These are phyloP conservation scores for Enteromius fasciolatus DNA, from an alignment of 2,797 vertebrate genomes.

Conservation along the genomic window DNA sequence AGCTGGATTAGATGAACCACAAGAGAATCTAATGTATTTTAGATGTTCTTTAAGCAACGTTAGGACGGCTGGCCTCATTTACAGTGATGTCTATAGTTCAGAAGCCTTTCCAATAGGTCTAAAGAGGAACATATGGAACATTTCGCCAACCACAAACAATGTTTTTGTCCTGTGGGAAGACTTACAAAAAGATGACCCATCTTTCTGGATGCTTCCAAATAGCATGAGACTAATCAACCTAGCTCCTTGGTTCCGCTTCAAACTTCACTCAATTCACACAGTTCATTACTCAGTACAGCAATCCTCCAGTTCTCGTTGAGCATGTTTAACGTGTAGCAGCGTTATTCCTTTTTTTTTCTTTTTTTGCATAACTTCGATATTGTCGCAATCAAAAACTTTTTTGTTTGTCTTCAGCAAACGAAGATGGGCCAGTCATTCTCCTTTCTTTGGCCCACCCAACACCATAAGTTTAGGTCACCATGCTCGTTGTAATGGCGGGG, in stretches of 20 bases:
- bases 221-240: constrained; percentile 50
- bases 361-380: constrained; percentile 59
- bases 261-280: constrained; percentile 56
- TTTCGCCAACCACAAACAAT: constrained; percentile 41
- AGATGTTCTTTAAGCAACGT: constrained; percentile 57
- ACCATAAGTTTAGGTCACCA: constrained; percentile 76
- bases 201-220: constrained; percentile 54
- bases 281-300: constrained; percentile 69
- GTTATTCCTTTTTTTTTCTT: constrained; percentile 65
- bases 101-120: constrained; percentile 30
- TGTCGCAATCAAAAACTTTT: constrained; percentile 45
- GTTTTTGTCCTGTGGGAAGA: constrained; percentile 41
- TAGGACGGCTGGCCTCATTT: constrained; percentile 30
- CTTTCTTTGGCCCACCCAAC: constrained; percentile 10
- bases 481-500: constrained; percentile 75
- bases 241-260: constrained; percentile 47
- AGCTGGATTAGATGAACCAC: constrained; percentile 60
- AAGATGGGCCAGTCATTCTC: constrained; percentile 20
- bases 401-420: constrained; percentile 52
- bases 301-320: constrained; percentile 81
- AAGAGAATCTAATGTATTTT: constrained; percentile 55
- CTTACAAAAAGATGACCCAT: constrained; percentile 47
- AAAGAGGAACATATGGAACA: constrained; percentile 38
- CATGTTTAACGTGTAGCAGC: constrained; percentile 83
- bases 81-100: constrained; percentile 23